A percentile compares a stretch with the other conserved stretches of the same genome.
phyloP scores from a whole-genome alignment of 2,797 vertebrate genomes.

The Meriones psammophilus region DNA sequence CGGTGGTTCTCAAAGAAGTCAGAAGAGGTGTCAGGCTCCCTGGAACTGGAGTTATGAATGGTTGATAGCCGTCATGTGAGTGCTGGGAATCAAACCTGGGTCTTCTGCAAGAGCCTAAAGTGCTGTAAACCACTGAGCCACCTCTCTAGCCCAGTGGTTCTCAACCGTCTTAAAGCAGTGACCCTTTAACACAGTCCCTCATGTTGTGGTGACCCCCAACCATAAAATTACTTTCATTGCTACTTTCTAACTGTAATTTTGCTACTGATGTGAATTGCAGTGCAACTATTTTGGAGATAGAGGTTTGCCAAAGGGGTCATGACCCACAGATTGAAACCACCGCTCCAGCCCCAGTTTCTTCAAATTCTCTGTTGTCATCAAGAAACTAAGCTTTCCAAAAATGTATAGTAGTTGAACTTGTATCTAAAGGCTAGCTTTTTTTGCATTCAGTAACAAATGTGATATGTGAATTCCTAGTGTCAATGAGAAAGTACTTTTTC shows the following conservation, averaged over 20 bases:
- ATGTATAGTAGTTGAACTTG: constrained; percentile 18
- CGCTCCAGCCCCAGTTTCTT: not conserved
- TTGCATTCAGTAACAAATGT: constrained; percentile 21
- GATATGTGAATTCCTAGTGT: not conserved
- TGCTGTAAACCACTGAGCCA: not conserved
- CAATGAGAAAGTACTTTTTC: constrained; percentile 32
- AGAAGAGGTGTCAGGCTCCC: not conserved
- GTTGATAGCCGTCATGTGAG: not conserved
- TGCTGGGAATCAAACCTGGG: not conserved
- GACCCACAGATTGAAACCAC: not conserved
- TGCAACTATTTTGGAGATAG: not conserved
- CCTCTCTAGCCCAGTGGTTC: not conserved
- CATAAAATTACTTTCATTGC: not conserved
- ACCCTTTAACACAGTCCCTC: not conserved
- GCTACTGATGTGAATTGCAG: not conserved
- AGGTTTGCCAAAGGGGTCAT: not conserved
- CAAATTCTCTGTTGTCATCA: not conserved
- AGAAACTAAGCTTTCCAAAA: constrained; percentile 6
- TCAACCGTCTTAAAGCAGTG: too few relatives aligned
- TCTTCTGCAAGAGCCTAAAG: not conserved
- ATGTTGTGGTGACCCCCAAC: not conserved
- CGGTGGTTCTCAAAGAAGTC: not conserved
- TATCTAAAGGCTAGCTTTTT: not conserved
- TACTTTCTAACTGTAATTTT: not conserved
- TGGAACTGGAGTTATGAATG: not conserved